Evolutionary conservation across 2,797 vertebrate species (phyloP).

Genomic region (Leptatherina wallacei): DNA sequence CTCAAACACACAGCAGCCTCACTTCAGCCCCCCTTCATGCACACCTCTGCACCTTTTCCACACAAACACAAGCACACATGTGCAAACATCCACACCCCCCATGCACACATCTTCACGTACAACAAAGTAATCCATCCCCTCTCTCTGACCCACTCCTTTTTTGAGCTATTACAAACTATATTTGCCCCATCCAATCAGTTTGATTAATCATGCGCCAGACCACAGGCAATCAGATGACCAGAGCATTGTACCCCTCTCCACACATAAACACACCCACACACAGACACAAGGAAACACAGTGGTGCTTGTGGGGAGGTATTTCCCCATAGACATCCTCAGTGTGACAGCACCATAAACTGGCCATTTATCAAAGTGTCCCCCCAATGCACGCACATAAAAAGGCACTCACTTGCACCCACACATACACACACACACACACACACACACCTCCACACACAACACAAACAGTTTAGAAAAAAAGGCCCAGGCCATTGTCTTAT

Average conservation of each 20-base stretch:
- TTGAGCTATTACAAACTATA: slow-evolving; percentile 86
- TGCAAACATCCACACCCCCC: slow-evolving; percentile 36
- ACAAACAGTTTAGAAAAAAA: slow-evolving; percentile 31
- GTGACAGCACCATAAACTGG: slow-evolving; percentile 93
- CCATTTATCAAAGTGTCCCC: slow-evolving; percentile 94
- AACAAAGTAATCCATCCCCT: slow-evolving; percentile 77
- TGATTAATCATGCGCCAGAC: slow-evolving; percentile 92
- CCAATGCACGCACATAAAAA: slow-evolving; percentile 60
- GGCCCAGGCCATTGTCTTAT: slow-evolving; percentile 43
- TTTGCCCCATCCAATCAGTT: slow-evolving; percentile 93
- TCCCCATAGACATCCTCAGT: slow-evolving; percentile 87
- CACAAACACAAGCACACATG: slow-evolving; percentile 30
- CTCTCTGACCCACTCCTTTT: slow-evolving; percentile 86
- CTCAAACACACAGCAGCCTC: slow-evolving; percentile 63
- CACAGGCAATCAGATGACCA: slow-evolving; percentile 92
- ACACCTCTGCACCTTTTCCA: slow-evolving; percentile 54
- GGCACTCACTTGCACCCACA: neutral
- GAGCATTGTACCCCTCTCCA: slow-evolving; percentile 60
- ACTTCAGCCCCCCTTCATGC: slow-evolving; percentile 47
- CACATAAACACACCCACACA: slow-evolving; percentile 46
- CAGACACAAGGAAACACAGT: slow-evolving; percentile 50
- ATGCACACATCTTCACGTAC: slow-evolving; percentile 58
- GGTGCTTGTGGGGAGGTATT: slow-evolving; percentile 83
- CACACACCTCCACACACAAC: slow-evolving; percentile 13
- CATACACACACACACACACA: slow-evolving; percentile 6